Evolutionary conservation across 2,797 vertebrate species (phyloP), one percentile per base, ranked within the genome.

Genomic region (Eutrigla gurnardus): DNA sequence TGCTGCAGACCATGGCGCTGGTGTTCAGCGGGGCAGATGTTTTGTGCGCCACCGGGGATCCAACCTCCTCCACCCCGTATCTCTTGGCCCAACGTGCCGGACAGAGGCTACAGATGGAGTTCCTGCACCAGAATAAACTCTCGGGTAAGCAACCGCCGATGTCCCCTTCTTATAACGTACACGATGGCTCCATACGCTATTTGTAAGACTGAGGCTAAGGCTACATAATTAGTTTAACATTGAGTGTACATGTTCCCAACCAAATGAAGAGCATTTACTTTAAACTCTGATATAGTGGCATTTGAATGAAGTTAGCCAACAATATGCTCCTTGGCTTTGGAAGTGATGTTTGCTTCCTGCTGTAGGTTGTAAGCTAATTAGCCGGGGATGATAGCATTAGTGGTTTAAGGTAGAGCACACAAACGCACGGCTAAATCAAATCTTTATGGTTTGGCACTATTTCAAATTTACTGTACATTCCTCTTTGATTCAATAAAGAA

Each of bases 71-170:
- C 78, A 99, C 97, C 40, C 97, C 98, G 0, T 99, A 99, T 67
- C 93, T 97, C 8, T 15, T 99, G 91, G 97, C 98, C 79, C 98
- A 98, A 84, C 96, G 95, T 59, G 95, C 95, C 0, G 96, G 96
- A 13, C 98, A 98, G 85, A 94, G 94, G 47, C 93, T 99, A 10
- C 97, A 99, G 59, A 99, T 99, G 97, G 98, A 99, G 92, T 98
- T 99, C 78, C 93, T 99, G 55, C 95, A 98, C 88, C 97, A 98
- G 65, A 99, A 99, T 91, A 98, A 96, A 67, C 97, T 97, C 53
- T 97, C 96, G 80, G 98, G 98, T 99, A 80, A 33, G 80, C 36
- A 57, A 50, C 17, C 37, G 15, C 49, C 1, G 9, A 4, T 13
- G 2, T 0, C 5, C 6, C 0, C 2, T 2, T 4, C 52, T 10